Conservation (phyloP, 2,797 vertebrate genomes). For the Hipposideros larvatus region DNA sequence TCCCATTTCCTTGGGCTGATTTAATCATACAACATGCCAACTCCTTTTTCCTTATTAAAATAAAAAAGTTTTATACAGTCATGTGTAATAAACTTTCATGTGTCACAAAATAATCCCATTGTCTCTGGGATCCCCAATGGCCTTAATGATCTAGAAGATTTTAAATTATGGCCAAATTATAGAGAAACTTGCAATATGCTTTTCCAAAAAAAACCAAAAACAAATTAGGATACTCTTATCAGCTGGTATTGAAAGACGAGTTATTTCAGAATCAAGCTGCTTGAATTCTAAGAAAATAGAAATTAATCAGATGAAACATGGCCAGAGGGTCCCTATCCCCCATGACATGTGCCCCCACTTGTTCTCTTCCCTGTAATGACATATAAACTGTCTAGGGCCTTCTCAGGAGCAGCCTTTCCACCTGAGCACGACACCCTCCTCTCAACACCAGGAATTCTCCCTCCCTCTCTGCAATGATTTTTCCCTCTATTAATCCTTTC, state of each 20-base stretch:
- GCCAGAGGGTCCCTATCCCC: neutral
- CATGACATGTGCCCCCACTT: too few relatives aligned
- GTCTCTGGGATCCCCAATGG: neutral
- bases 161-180: neutral
- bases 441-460: neutral
- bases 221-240: neutral
- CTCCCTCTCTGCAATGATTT: neutral
- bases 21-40: neutral
- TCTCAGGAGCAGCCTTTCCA: neutral
- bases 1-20: neutral
- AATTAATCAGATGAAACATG: neutral
- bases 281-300: neutral
- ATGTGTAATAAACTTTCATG: neutral
- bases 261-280: neutral
- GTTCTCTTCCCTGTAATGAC: accelerated
- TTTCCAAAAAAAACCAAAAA: neutral
- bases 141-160: neutral
- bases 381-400: accelerated
- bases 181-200: neutral
- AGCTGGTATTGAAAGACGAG: neutral
- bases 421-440: neutral
- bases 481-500: neutral
- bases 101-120: neutral
- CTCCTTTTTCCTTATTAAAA: neutral
- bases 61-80: neutral